Percentiles rank a stretch among this genome's conserved stretches.
phyloP scores from a whole-genome alignment of 2,888 invertebrate genomes.

The Eupsilia transversa region DNA sequence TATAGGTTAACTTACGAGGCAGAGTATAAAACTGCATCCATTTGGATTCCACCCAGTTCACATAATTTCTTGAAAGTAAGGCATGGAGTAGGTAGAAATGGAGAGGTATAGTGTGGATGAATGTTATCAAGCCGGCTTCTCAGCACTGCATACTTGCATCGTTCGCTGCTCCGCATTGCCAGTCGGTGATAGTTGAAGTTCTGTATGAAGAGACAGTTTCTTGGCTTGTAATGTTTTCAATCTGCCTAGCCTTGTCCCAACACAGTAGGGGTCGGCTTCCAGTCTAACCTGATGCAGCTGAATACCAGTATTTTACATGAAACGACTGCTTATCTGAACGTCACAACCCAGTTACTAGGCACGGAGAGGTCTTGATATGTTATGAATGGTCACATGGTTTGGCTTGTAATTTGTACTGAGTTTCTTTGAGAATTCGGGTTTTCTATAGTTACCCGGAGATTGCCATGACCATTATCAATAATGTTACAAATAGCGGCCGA shows the following conservation, averaged over 20 bases:
- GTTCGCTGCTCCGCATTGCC: background rate
- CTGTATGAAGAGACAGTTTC: background rate
- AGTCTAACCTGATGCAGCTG: too few species aligned
- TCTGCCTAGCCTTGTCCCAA: too few species aligned
- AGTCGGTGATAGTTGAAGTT: background rate
- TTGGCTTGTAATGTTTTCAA: background rate
- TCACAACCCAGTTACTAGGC: too few species aligned
- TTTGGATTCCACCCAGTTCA: slow-evolving; percentile 56
- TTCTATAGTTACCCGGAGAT: background rate
- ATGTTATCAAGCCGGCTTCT: background rate
- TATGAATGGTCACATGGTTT: too few species aligned
- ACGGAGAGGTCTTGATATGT: too few species aligned
- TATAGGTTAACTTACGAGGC: slow-evolving; percentile 31
- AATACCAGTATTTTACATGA: too few species aligned
- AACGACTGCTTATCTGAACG: too few species aligned
- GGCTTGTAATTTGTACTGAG: background rate
- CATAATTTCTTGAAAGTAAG: slow-evolving; percentile 9
- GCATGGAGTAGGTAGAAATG: slow-evolving; percentile 24
- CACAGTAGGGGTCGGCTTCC: too few species aligned
- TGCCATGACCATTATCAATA: background rate
- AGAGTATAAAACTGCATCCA: slow-evolving; percentile 45
- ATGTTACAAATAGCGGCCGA: background rate
- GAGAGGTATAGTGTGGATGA: background rate
- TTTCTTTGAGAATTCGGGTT: background rate
- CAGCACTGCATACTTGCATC: background rate